Conservation (phyloP, 2,797 vertebrate species). For the Rhodeus uyekii region DNA sequence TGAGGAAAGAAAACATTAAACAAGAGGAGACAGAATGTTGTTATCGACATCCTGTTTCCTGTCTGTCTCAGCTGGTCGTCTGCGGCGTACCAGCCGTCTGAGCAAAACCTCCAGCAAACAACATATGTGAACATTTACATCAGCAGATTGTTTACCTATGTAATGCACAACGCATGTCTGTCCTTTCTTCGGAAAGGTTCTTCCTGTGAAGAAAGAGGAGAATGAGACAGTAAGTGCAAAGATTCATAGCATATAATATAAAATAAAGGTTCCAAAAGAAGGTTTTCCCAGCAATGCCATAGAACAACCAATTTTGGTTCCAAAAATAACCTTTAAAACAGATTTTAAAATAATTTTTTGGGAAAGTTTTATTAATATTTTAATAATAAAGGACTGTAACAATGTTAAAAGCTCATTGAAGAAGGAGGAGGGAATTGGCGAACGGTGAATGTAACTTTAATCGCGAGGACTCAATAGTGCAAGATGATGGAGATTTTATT, state of each 20-base stretch:
- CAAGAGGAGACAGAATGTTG: constrained; percentile 59
- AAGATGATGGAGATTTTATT: no score
- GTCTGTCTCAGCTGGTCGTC: constrained; percentile 75
- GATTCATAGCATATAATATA: background rate
- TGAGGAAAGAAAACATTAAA: constrained; percentile 56
- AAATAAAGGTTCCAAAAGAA: no score
- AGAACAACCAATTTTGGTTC: no score
- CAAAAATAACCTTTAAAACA: no score
- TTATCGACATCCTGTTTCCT: constrained; percentile 75
- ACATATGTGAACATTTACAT: constrained; percentile 12
- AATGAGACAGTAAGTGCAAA: constrained; percentile 44
- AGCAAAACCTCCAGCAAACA: background rate
- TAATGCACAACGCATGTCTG: constrained; percentile 98
- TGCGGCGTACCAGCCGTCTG: constrained; percentile 44
- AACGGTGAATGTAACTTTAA: no score
- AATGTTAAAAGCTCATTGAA: no score
- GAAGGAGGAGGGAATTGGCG: no score
- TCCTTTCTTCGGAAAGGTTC: constrained; percentile 99
- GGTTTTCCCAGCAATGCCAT: no score
- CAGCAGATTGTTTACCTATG: constrained; percentile 84
- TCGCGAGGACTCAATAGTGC: no score
- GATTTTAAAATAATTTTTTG: no score
- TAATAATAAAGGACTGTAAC: no score
- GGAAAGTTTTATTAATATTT: no score
- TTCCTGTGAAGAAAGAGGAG: constrained; percentile 77